Base-by-base conservation (phyloP, 2,888 invertebrate genomes). In the Elegia similella region DNA sequence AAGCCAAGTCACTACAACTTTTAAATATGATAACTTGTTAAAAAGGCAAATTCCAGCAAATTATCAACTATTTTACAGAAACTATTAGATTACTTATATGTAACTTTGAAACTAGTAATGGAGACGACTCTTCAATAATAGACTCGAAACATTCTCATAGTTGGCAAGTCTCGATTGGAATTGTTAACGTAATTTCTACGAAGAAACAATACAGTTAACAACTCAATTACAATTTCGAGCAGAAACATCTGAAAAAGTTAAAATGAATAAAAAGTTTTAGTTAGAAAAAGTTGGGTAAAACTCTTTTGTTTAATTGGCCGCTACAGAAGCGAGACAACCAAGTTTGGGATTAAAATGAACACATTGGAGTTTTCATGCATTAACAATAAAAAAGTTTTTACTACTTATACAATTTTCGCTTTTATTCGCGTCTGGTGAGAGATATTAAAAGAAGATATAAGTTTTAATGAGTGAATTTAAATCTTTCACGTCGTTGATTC, bases 141-240 rank as follows among this genome's bases (percentile, higher is more conserved):
- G 10, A 32, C 16, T 50, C 12, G 34, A 34, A 50, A 32, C 16
- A 50, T 50, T 17, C 16, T 50, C 12, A 50, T 50, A 50, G 50
- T 34, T 50, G 34, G 32, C 16, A 50, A 17, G 34, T 50, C 10
- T n/a, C 16, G 50, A 50, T 16, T 34, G 50, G 16, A 50, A 17
- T 34, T 50, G 38, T 38, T 48, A 32, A 48, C 30, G 15, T 15
- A 15, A 48, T 48, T 48, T 32, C 52, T 23, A 54, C 8, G 44
- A n/a, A 15, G 44, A 55, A 55, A 55, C 54, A 55, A 55, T 44
- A 29, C 30, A 44, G 46, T 44, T 44, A 34, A 10, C 44, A 55
- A 55, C 44, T 44, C 46, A 44, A 55, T 55, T 55, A 55, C 54
- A 44, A 34, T 55, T 55, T 55, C 43, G 32, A 55, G 16, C 32